These are phyloP conservation scores for Dysidea cf. avara DNA, from an alignment of 37 sponge, comb jelly and placozoan genomes.

Conservation along the genomic window DNA sequence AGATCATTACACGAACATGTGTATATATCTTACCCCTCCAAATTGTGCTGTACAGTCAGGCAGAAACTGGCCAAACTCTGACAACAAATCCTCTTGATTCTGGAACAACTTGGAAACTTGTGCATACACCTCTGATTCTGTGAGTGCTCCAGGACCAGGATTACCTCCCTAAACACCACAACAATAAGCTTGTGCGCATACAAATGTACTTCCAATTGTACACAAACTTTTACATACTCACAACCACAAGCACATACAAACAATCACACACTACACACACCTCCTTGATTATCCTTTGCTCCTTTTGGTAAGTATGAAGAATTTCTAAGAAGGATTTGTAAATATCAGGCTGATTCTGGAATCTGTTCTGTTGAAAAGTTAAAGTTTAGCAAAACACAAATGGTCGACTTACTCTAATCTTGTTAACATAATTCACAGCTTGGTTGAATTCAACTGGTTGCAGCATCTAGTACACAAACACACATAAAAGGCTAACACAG, in stretches of 20 bases:
- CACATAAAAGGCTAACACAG: too few relatives aligned
- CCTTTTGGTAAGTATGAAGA: constrained; percentile 95
- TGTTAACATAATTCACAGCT: constrained; percentile 97
- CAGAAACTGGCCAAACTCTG: constrained; percentile 94
- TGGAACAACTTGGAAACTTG: constrained; percentile 87
- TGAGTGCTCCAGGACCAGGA: constrained; percentile 27
- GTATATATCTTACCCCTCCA: not conserved
- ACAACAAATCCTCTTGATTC: constrained; percentile 86
- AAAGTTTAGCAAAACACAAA: not conserved
- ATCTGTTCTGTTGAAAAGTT: constrained; percentile 70
- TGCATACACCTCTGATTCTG: constrained; percentile 80
- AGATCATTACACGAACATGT: not conserved
- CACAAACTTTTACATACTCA: not conserved
- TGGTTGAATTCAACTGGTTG: constrained; percentile 97
- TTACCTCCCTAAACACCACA: constrained; percentile 33
- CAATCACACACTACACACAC: too few relatives aligned
- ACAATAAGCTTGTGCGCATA: constrained; percentile 11
- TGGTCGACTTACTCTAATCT: constrained; percentile 71
- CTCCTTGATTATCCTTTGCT: constrained; percentile 75
- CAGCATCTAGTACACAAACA: too few relatives aligned
- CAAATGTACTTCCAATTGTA: not conserved
- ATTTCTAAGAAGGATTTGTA: constrained; percentile 96
- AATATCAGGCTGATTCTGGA: constrained; percentile 89
- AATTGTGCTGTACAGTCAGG: constrained; percentile 81
- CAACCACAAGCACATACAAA: constrained; percentile 19